Conservation (phyloP, 1,140 invertebrate species). For the Notospermus geniculatus region DNA sequence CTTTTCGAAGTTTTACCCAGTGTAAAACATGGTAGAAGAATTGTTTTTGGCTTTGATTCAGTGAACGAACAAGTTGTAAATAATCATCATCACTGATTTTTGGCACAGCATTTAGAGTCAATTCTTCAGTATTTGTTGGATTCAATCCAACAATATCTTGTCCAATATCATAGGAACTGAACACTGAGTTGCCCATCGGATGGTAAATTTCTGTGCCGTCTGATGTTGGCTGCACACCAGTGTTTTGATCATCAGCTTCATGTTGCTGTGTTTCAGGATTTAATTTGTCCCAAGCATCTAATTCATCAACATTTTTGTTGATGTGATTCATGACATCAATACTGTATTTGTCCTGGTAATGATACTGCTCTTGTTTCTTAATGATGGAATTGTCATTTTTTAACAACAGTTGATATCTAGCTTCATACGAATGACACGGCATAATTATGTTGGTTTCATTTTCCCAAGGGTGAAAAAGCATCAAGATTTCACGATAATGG, state of each 20-base stretch:
- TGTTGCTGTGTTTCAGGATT: slow-evolving; percentile 10
- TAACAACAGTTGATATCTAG: background rate
- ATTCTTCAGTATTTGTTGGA: background rate
- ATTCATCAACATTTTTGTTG: slow-evolving; percentile 12
- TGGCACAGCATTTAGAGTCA: background rate
- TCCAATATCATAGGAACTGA: background rate
- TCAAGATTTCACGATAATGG: slow-evolving; percentile 16
- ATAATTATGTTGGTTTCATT: slow-evolving; percentile 9
- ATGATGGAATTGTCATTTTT: background rate
- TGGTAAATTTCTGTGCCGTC: too few relatives aligned
- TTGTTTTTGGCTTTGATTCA: background rate
- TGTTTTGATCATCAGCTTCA: background rate
- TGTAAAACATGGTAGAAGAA: background rate
- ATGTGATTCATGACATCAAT: background rate
- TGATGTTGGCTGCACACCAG: background rate
- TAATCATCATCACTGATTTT: background rate
- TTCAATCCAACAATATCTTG: background rate
- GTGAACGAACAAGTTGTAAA: background rate
- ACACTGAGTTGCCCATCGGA: background rate
- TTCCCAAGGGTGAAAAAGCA: slow-evolving; percentile 16
- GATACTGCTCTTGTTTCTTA: background rate
- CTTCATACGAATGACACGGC: background rate
- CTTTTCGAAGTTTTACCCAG: slow-evolving; percentile 8
- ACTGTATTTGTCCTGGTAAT: background rate
- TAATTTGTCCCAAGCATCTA: slow-evolving; percentile 10